Base-by-base conservation (phyloP, 2,888 invertebrate genomes). In the Teinopalpus imperialis region DNA sequence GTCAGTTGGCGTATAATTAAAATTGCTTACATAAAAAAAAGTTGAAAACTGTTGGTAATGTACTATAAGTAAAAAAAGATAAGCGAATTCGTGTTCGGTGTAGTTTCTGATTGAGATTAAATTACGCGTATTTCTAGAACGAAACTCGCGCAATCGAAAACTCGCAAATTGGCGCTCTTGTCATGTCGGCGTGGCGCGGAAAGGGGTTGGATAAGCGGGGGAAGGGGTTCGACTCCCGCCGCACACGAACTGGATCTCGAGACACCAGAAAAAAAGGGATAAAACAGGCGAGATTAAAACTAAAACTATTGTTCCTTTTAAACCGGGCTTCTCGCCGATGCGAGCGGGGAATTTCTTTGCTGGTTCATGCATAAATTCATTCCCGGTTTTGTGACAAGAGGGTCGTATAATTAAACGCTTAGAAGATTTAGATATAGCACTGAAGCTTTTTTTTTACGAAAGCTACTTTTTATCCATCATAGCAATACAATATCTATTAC, bases 341-440 rank as follows among this genome's bases (percentile, higher is more conserved):
- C 54, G 54, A 57, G 49, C 50, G 60, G 63, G 71, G 80, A 81
- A 80, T 72, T 82, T 79, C 77, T 56, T 55, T 55, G 64, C 60
- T 65, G 69, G 69, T 77, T 85, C 86, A 88, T 87, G 85, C 83
- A 86, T 87, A 78, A 81, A 87, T 87, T 85, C 85, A 86, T 83
- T 79, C 73, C 73, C 63, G 71, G 74, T 75, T 80, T 76, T 76
- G 72, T 78, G 58, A 66, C 69, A 66, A 68, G 69, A 65, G 59
- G 49, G 51, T 49, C 59, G 78, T 76, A 82, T 83, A 85, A 86
- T 85, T 83, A 81, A 81, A 80, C 66, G 67, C 62, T 77, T 66
- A 71, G 67, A 48, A 62, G 69, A 67, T 68, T 65, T 68, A 75
- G 76, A 77, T 76, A 68, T 61, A 55, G 52, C 52, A 47, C 54